Conservation (phyloP, 2,797 vertebrate genomes). For the Falco naumanni region DNA sequence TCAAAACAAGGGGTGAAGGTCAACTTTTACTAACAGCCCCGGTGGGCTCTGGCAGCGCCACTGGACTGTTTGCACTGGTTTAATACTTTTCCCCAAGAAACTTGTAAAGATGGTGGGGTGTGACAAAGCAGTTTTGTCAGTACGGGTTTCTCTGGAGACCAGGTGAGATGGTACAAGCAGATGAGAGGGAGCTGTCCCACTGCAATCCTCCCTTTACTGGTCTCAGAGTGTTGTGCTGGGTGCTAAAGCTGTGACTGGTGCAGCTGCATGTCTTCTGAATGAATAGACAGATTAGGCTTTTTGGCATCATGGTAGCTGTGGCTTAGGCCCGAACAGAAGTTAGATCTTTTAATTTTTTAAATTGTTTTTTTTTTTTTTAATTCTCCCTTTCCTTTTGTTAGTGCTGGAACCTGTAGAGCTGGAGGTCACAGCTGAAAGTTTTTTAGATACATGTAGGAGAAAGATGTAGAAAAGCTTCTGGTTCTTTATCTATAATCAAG, state of each 20-base stretch:
- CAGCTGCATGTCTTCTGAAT: background rate
- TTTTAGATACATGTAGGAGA: background rate
- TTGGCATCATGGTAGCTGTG: background rate
- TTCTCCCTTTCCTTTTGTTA: rapidly evolving
- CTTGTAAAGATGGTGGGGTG: background rate
- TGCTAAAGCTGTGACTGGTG: background rate
- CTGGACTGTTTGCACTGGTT: background rate
- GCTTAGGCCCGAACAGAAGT: background rate
- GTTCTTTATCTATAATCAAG: background rate
- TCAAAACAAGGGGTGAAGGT: background rate
- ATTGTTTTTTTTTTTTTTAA: background rate
- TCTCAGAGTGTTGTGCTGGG: background rate
- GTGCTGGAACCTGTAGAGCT: background rate
- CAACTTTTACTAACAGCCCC: background rate
- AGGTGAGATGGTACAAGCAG: background rate
- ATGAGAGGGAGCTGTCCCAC: background rate
- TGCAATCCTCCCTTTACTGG: background rate
- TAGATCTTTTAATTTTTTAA: background rate
- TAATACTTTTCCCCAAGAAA: background rate
- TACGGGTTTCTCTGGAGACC: background rate
- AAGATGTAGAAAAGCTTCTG: background rate
- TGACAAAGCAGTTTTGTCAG: background rate
- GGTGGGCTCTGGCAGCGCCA: background rate
- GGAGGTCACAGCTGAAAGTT: background rate
- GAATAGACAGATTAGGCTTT: background rate